phyloP scores from a whole-genome alignment of 2,888 invertebrate genomes.

The Belgica antarctica region DNA sequence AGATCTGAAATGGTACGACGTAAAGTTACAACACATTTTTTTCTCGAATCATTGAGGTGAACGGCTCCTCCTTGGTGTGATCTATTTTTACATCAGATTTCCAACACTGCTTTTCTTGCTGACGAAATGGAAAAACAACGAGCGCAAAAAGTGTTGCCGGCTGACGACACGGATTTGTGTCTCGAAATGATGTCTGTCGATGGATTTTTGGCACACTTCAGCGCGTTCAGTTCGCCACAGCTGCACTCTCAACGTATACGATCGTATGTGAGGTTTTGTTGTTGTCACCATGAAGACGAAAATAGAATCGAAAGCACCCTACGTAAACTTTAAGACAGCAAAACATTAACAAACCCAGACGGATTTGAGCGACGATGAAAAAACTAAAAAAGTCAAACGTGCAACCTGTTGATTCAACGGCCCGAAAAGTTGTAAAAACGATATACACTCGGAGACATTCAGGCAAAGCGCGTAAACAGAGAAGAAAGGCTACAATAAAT shows the following conservation, averaged over 20 bases:
- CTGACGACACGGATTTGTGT: neutral
- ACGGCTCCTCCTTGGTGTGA: neutral
- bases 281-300: conserved; percentile 8
- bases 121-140: neutral
- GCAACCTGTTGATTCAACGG: conserved; percentile 23
- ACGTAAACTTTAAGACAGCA: too few species aligned
- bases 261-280: neutral
- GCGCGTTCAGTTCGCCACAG: conserved; percentile 9
- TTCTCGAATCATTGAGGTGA: neutral
- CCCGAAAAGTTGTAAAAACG: conserved; percentile 12
- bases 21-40: too few species aligned
- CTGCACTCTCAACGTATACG: too few species aligned
- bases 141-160: neutral
- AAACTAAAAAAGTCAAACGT: neutral
- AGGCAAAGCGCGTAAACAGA: neutral
- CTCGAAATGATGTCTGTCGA: neutral
- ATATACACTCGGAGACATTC: conserved; percentile 1
- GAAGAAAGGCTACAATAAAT: neutral
- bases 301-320: neutral
- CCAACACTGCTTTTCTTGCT: neutral
- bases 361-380: neutral
- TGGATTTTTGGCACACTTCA: conserved; percentile 4
- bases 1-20: too few species aligned
- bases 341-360: neutral
- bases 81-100: neutral